Conservation (phyloP, 2,888 invertebrate genomes). For the Trachelus stipa region DNA sequence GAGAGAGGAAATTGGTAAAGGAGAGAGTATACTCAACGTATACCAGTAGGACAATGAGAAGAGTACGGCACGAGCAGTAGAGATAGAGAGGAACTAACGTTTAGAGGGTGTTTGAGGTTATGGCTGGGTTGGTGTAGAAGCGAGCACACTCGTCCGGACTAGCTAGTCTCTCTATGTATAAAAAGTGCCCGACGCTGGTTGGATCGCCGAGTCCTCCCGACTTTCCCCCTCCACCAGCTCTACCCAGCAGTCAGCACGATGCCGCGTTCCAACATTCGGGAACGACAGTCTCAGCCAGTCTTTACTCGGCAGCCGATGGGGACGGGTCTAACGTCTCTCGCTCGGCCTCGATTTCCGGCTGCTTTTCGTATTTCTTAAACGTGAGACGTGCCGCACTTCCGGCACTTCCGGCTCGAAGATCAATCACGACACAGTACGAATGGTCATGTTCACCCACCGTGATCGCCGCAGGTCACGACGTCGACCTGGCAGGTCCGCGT, state of each 20-base stretch:
- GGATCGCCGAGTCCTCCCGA: neutral
- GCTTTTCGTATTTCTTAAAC: neutral
- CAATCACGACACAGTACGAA: neutral
- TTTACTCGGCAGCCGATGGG: slow-evolving; percentile 44
- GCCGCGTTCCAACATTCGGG: slow-evolving; percentile 10
- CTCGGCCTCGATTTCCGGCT: slow-evolving; percentile 34
- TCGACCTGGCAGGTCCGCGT: slow-evolving; percentile 36
- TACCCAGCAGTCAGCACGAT: neutral
- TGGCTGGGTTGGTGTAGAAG: neutral
- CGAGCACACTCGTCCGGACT: no score
- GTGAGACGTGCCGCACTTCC: slow-evolving; percentile 14
- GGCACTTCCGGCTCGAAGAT: slow-evolving; percentile 16
- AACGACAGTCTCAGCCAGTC: slow-evolving; percentile 32
- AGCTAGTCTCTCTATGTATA: neutral
- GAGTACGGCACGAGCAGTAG: neutral
- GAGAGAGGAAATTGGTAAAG: neutral
- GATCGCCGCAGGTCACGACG: slow-evolving; percentile 35
- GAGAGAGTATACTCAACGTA: neutral
- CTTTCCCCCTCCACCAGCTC: neutral
- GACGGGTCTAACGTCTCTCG: slow-evolving; percentile 37
- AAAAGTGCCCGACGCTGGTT: neutral
- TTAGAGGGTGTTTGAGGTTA: neutral
- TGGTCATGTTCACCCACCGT: slow-evolving; percentile 19
- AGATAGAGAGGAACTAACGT: neutral
- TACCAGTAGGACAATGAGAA: neutral